A percentile compares a stretch with the other conserved stretches of the same genome.
Evolutionary conservation across 2,113 vertebrate species (phyloP).

Genomic region (Aphyosemion australe): DNA sequence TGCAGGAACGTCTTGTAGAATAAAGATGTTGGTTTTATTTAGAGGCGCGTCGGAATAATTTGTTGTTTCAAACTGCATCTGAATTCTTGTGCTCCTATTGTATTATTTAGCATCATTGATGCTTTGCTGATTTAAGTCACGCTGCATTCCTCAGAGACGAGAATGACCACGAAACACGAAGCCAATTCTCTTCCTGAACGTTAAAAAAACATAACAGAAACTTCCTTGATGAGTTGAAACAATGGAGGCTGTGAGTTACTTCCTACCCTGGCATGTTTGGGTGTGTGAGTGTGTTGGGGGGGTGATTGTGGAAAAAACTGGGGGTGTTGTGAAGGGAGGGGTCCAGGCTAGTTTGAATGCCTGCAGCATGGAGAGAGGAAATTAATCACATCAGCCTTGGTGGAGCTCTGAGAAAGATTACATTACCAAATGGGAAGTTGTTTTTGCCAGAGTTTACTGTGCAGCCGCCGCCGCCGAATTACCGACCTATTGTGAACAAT

Average conservation of each 20-base stretch:
- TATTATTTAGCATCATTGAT: neutral
- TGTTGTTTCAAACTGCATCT: conserved; percentile 25
- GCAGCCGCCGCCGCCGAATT: conserved; percentile 34
- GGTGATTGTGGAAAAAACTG: conserved; percentile 3
- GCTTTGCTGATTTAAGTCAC: neutral
- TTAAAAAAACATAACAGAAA: conserved; percentile 30
- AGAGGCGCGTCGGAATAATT: conserved; percentile 58
- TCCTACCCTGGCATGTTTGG: conserved; percentile 44
- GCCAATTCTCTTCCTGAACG: conserved; percentile 35
- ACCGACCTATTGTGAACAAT: conserved; percentile 47
- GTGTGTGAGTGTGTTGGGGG: neutral
- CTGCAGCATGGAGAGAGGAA: conserved; percentile 63
- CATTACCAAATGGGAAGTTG: conserved; percentile 55
- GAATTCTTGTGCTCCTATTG: neutral
- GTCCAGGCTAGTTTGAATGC: conserved; percentile 42
- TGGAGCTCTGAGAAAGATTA: conserved; percentile 33
- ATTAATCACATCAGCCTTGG: conserved; percentile 46
- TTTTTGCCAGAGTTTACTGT: conserved; percentile 51
- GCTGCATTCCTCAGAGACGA: neutral
- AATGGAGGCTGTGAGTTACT: conserved; percentile 53
- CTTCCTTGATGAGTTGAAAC: conserved; percentile 63
- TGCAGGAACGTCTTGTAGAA: conserved; percentile 61
- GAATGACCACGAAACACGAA: conserved; percentile 11
- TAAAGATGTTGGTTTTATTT: conserved; percentile 76
- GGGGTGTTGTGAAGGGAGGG: neutral